phyloP scores from a whole-genome alignment of 2,888 invertebrate species.

The Mechanitis mazaeus region DNA sequence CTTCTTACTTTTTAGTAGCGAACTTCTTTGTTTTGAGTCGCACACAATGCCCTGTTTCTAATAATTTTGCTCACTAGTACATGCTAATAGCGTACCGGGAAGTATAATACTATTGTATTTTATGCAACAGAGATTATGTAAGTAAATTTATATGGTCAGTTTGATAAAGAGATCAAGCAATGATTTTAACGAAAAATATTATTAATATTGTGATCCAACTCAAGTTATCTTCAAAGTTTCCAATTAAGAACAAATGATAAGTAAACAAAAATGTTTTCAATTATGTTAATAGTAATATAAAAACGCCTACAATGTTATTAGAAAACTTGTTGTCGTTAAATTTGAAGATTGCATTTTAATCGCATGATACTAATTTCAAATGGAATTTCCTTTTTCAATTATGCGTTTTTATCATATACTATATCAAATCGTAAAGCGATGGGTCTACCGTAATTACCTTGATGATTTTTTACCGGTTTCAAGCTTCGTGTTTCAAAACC shows the following conservation, averaged over 20 bases:
- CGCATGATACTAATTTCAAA: conserved; percentile 5
- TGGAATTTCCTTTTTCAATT: conserved; percentile 38
- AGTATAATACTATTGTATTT: conserved; percentile 46
- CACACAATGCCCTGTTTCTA: conserved; percentile 61
- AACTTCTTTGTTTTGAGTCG: conserved; percentile 62
- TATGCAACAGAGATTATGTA: conserved; percentile 39
- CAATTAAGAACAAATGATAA: too few relatives aligned
- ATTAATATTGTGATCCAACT: too few relatives aligned
- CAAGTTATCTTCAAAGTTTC: too few relatives aligned
- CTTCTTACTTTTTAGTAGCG: conserved; percentile 58
- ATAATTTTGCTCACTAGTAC: conserved; percentile 45
- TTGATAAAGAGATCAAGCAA: conserved; percentile 16
- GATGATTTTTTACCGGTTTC: conserved; percentile 71
- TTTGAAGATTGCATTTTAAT: conserved; percentile 13
- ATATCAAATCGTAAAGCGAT: conserved; percentile 54
- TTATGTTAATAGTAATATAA: not conserved
- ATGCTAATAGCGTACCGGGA: conserved; percentile 27
- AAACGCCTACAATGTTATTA: not conserved
- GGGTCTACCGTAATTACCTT: conserved; percentile 66
- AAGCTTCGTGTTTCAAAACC: conserved; percentile 62
- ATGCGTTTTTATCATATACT: conserved; percentile 40
- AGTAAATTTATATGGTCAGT: conserved; percentile 36
- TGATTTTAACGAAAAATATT: too few relatives aligned
- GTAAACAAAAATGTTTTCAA: not conserved
- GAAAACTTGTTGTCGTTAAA: conserved; percentile 10